These are phyloP conservation scores for Pogonophryne albipinna DNA, from an alignment of 2,797 vertebrate genomes.

Conservation along the genomic window DNA sequence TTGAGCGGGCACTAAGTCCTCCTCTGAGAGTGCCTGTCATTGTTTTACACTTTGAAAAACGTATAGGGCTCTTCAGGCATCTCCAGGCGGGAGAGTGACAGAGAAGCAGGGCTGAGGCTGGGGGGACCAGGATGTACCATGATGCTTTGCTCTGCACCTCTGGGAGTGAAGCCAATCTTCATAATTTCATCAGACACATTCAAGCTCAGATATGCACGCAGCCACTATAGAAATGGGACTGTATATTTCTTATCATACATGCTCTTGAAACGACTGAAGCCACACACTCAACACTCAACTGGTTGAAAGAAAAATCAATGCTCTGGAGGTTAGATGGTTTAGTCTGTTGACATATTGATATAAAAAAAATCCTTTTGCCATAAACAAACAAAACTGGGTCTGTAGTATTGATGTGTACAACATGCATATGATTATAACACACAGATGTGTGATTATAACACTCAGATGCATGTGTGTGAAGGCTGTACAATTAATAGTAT, in stretches of 20 bases:
- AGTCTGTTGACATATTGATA: no score
- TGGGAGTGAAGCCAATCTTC: slow-evolving; percentile 69
- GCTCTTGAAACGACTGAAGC: slow-evolving; percentile 8
- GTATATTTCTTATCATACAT: slow-evolving; percentile 22
- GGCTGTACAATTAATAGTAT: no score
- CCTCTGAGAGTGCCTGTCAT: slow-evolving; percentile 49
- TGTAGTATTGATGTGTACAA: no score
- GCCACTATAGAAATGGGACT: not conserved
- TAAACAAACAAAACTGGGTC: no score
- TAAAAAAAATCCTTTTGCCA: no score
- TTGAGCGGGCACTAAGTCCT: slow-evolving; percentile 39
- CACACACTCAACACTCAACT: not conserved
- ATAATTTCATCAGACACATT: slow-evolving; percentile 60
- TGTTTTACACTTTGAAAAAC: slow-evolving; percentile 65
- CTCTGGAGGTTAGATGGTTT: no score
- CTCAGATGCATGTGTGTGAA: no score
- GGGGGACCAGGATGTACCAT: slow-evolving; percentile 44
- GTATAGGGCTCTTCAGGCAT: slow-evolving; percentile 39
- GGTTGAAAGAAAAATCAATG: no score
- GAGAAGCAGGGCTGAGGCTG: slow-evolving; percentile 9
- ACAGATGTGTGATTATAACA: no score
- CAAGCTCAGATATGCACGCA: slow-evolving; percentile 39
- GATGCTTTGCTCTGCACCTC: slow-evolving; percentile 53
- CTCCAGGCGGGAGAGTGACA: slow-evolving; percentile 28
- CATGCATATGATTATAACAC: no score